Conservation (phyloP, 2,113 vertebrate species). For the Hippopotamus amphibius region DNA sequence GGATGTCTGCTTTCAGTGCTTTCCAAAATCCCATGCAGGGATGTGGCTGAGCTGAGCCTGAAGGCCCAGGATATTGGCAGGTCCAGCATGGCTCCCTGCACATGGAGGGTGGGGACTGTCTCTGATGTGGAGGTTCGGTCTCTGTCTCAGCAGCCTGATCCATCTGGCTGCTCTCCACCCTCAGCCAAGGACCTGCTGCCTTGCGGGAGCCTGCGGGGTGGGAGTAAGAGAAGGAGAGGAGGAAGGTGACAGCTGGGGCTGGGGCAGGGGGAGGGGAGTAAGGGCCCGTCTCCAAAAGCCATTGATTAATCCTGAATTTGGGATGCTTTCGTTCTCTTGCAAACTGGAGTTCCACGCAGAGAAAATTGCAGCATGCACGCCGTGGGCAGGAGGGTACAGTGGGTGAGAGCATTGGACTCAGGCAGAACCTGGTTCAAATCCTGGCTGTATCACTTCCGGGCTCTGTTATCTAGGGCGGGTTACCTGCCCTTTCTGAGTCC, state of each 20-base stretch:
- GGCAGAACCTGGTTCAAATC: neutral
- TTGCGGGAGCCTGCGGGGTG: neutral
- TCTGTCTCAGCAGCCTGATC: neutral
- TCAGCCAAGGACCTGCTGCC: slow-evolving; percentile 14
- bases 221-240: neutral
- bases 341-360: neutral
- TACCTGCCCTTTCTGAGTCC: neutral
- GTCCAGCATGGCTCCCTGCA: neutral
- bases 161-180: slow-evolving; percentile 34
- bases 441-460: rapidly evolving
- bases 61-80: neutral
- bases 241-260: slow-evolving; percentile 35
- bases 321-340: neutral
- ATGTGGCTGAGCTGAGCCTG: neutral
- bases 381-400: rapidly evolving
- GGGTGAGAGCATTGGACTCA: rapidly evolving
- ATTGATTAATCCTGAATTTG: neutral
- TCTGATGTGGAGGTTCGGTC: neutral
- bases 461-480: neutral
- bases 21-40: neutral
- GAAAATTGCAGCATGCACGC: rapidly evolving
- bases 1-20: neutral
- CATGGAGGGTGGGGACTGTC: neutral
- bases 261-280: rapidly evolving
- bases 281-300: neutral